Percentiles rank a stretch among this genome's conserved stretches.
phyloP scores from a whole-genome alignment of 2,113 vertebrate genomes.

The Bos indicus region DNA sequence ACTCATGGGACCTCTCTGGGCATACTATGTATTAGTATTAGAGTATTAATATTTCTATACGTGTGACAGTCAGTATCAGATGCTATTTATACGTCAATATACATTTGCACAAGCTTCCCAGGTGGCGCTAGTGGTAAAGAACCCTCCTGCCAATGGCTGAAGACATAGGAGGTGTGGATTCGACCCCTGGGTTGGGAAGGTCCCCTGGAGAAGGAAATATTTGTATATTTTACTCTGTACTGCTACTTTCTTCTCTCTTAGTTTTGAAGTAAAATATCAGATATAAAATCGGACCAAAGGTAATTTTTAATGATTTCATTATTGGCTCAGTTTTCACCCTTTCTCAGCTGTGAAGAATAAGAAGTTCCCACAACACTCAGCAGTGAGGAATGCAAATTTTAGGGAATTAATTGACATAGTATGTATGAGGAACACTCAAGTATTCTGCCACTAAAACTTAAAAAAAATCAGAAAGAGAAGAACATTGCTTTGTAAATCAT shows the following conservation, averaged over 20 bases:
- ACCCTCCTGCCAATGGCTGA: neutral
- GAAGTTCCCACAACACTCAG: neutral
- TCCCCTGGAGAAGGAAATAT: neutral
- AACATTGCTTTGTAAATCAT: neutral
- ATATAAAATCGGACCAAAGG: neutral
- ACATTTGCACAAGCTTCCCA: neutral
- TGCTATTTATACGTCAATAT: neutral
- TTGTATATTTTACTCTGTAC: neutral
- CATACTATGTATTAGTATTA: neutral
- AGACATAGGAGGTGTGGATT: neutral
- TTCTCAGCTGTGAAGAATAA: neutral
- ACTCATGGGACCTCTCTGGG: neutral
- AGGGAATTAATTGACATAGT: neutral
- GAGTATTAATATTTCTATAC: neutral
- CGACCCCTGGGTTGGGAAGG: neutral
- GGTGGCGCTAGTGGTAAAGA: neutral
- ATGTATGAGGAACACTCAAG: neutral
- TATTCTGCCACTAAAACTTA: neutral
- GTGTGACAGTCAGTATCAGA: neutral
- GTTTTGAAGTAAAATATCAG: neutral
- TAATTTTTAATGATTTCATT: neutral
- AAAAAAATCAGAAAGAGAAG: neutral
- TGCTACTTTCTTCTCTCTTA: neutral
- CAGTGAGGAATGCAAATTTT: neutral
- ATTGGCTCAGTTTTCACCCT: neutral